Evolutionary conservation across 2,113 vertebrate species (phyloP).

Genomic region (Oncorhynchus tshawytscha): DNA sequence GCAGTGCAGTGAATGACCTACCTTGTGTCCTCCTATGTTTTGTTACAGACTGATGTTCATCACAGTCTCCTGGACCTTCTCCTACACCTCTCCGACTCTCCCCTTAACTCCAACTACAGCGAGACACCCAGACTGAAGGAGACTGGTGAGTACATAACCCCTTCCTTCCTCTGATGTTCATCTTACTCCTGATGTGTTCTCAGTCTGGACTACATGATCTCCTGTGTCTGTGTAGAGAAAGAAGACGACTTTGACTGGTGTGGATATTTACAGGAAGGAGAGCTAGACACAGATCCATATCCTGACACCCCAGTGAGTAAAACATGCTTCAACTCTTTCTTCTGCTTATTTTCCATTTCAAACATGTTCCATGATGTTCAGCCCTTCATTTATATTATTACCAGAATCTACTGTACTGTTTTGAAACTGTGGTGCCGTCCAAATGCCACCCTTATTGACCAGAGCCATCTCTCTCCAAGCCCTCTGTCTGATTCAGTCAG

Average conservation of each 20-base stretch:
- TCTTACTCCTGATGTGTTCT: background rate
- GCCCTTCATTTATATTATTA: too few species aligned
- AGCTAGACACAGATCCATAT: slow-evolving; percentile 78
- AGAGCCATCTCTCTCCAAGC: too few species aligned
- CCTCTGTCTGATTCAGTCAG: too few species aligned
- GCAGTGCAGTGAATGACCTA: background rate
- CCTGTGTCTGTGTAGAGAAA: slow-evolving; percentile 69
- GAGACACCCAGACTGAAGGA: slow-evolving; percentile 83
- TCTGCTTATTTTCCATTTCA: too few species aligned
- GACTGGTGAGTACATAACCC: slow-evolving; percentile 53
- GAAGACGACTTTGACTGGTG: slow-evolving; percentile 91
- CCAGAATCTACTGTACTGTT: too few species aligned
- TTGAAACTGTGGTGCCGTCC: too few species aligned
- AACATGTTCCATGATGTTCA: too few species aligned
- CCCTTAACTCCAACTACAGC: slow-evolving; percentile 85
- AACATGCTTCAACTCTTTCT: background rate
- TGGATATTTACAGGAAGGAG: slow-evolving; percentile 92
- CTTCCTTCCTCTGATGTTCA: background rate
- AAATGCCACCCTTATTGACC: too few species aligned
- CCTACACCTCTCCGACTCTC: slow-evolving; percentile 88
- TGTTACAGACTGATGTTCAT: slow-evolving; percentile 76
- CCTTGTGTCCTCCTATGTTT: background rate
- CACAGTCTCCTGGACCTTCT: slow-evolving; percentile 87
- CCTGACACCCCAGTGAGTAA: slow-evolving; percentile 88
- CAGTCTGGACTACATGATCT: background rate